Percentiles rank a stretch among this genome's conserved stretches.
phyloP scores from a whole-genome alignment of 2,113 vertebrate genomes.

The Rissa tridactyla region DNA sequence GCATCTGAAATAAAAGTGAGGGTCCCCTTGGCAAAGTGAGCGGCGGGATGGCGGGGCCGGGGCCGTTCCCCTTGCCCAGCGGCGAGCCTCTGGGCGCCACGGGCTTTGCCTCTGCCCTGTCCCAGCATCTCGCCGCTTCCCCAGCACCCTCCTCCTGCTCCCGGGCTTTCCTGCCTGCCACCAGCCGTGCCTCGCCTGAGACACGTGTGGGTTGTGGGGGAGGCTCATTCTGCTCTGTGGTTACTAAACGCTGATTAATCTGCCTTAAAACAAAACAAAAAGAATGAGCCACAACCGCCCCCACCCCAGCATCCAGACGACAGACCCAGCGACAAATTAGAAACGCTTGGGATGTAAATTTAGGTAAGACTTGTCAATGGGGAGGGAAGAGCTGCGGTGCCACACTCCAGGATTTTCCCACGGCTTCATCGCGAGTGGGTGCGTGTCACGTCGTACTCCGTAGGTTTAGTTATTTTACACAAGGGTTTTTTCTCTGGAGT shows the following conservation, averaged over 20 bases:
- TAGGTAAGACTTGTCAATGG: background rate
- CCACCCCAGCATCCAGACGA: background rate
- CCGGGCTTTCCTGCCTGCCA: background rate
- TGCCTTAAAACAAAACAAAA: background rate
- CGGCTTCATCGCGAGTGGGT: background rate
- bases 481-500: background rate
- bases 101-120: background rate
- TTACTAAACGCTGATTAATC: background rate
- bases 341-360: background rate
- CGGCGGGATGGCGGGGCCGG: background rate
- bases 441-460: fast-evolving
- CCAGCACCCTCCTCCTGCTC: background rate
- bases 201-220: background rate
- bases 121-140: background rate
- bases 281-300: background rate
- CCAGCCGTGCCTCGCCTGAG: background rate
- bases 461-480: background rate
- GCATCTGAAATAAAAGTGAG: conserved; percentile 64
- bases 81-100: background rate
- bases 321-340: background rate
- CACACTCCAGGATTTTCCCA: background rate
- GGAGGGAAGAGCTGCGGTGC: background rate
- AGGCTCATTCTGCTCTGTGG: fast-evolving
- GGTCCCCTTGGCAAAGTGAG: background rate
- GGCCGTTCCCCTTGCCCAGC: background rate